Base-by-base conservation (phyloP, 2,797 vertebrate genomes). In the Pantherophis alleghaniensis region DNA sequence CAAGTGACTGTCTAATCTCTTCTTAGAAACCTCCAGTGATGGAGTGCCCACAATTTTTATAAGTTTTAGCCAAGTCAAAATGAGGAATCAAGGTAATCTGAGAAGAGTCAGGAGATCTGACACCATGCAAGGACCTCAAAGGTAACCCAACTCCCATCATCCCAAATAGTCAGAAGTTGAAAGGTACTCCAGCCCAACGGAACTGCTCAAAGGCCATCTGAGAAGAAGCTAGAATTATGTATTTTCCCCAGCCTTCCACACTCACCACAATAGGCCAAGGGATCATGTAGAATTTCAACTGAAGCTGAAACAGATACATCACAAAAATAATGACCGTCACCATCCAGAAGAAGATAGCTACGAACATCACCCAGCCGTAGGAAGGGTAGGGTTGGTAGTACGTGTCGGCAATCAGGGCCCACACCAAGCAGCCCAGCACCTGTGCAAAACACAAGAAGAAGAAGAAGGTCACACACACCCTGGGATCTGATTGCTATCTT, bases 301-400 rank as follows among this genome's bases (percentile, higher is more conserved):
- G 97, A 90, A 97, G 89, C 9, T 98, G 96, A 56, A 98, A 98
- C 74, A 99, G 96, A 93, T 98, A 98, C 90, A 97, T 18, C 61
- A 98, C 3, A 91, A 99, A 98, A 95, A 99, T 96, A 92, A 98
- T 69, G 94, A 98, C 96, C 86, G 98, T 99, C 93, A 98, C 88
- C 95, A 99, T 94, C 99, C 99, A 99, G 92, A 98, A 96, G 18
- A 98, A 98, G 95, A 99, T 94, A 2, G 98, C 98, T 5, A 99
- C 99, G 22, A 99, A 99, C 98, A 99, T 96, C 95, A 99, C 99
- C 99, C 99, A 99, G 96, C 98, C 98, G 0, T 98, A 99, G 0
- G 97, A 98, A 0, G 98, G 94, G 0, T 95, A 0, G 0, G 13
- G 0, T 6, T 91, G 51, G 93, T 97, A 97, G 0, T 51, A 53